Evolutionary conservation across 2,797 vertebrate species (phyloP).

Genomic region (Oreortyx pictus): DNA sequence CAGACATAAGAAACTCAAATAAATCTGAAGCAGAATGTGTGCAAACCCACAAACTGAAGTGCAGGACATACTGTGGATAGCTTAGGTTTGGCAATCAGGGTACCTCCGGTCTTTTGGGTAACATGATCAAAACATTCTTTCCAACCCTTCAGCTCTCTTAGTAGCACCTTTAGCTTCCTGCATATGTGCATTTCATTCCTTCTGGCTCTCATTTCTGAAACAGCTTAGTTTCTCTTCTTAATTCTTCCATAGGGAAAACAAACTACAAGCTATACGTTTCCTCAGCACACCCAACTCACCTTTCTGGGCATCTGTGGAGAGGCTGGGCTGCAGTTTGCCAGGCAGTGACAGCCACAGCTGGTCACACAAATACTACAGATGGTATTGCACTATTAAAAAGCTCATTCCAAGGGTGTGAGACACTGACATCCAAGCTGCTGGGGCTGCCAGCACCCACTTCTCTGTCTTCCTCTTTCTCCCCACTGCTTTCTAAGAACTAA

Average conservation of each 20-base stretch:
- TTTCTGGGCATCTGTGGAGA: not conserved
- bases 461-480: not conserved
- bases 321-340: not conserved
- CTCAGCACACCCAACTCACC: accelerated
- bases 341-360: not conserved
- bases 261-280: not conserved
- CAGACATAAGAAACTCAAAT: not conserved
- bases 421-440: not conserved
- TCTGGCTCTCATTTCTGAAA: not conserved
- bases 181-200: not conserved
- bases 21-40: not conserved
- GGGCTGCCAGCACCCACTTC: accelerated
- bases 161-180: not conserved
- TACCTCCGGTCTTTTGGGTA: not conserved
- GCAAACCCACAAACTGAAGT: not conserved
- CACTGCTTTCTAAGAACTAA: not conserved
- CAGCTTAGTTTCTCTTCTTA: not conserved
- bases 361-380: not conserved
- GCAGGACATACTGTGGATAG: not conserved
- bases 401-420: not conserved
- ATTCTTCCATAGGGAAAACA: not conserved
- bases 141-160: not conserved
- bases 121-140: not conserved
- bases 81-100: not conserved
- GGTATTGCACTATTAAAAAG: not conserved